Evolutionary conservation across 1,140 invertebrate species (phyloP), one percentile per base, ranked within the genome.

Genomic region (Oryctes rhinoceros): DNA sequence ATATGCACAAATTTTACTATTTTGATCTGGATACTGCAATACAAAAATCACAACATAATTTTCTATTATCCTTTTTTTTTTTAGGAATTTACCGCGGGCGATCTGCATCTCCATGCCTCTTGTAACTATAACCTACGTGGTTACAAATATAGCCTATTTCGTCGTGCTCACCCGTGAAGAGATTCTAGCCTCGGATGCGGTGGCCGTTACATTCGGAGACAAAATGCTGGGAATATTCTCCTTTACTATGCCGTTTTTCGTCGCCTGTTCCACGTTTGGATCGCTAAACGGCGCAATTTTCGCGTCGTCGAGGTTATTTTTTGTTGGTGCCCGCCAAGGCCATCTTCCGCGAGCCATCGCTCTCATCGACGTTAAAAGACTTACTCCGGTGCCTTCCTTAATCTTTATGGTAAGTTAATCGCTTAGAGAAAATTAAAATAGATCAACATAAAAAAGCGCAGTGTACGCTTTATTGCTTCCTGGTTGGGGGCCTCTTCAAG

Each of bases 81-180:
- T 81, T 85, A 96, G 95, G 85, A 98, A 97, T 90, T 89, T 98
- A 2, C 96, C 96, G 3, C 90, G 91, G 76, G 96, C 97, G 0
- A 98, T 99, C 84, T 95, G 93, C 86, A 96, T 98, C 83, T 98
- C 96, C 0, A 91, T 99, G 90, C 96, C 96, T 0, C 87, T 97
- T 5, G 96, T 98, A 1, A 98, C 96, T 0, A 84, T 94, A 0
- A 94, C 98, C 80, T 98, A 98, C 86, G 93, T 96, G 15, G 87
- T 98, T 6, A 95, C 96, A 1, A 98, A 98, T 87, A 86, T 98
- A 24, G 95, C 97, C 15, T 98, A 97, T 88, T 96, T 98, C 85
- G 93, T 94, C 20, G 96, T 98, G 5, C 89, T 99, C 1, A 92
- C 93, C 6, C 92, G 93, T 48, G 91, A 91, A 76, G 95, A 96